These are phyloP conservation scores for Neoscelio sp. DNA, from an alignment of 2,888 invertebrate species.

Conservation along the genomic window DNA sequence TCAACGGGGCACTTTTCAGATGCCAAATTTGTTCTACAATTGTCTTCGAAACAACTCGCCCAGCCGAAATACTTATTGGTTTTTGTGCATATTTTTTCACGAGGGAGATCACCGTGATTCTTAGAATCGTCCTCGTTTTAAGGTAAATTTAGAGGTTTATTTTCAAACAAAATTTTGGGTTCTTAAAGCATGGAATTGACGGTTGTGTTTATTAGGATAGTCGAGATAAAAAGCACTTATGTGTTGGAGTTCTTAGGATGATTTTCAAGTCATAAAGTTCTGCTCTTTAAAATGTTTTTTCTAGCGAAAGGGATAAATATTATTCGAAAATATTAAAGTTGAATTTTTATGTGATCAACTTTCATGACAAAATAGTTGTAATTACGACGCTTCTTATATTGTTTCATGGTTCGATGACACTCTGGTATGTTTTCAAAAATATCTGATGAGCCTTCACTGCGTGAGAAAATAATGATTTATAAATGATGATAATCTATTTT, in stretches of 20 bases:
- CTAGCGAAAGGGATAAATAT: slow-evolving; percentile 21
- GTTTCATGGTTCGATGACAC: slow-evolving; percentile 13
- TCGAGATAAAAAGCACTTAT: slow-evolving; percentile 13
- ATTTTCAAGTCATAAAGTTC: slow-evolving; percentile 49
- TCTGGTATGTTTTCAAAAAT: slow-evolving; percentile 20
- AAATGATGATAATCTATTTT: too few species aligned
- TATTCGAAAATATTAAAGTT: slow-evolving; percentile 18
- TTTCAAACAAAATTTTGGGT: slow-evolving; percentile 38
- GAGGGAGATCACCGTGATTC: slow-evolving; percentile 39
- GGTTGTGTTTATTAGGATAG: not conserved
- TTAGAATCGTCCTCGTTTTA: slow-evolving; percentile 36
- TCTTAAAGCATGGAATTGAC: slow-evolving; percentile 23
- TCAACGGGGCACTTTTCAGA: not conserved
- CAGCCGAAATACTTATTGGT: not conserved
- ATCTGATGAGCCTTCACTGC: slow-evolving; percentile 38
- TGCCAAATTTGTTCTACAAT: slow-evolving; percentile 36
- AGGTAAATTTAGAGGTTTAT: slow-evolving; percentile 29
- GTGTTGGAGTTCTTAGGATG: slow-evolving; percentile 38
- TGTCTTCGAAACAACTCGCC: too few species aligned
- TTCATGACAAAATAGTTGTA: too few species aligned
- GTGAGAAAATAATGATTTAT: too few species aligned
- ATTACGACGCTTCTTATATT: slow-evolving; percentile 15
- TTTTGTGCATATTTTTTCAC: slow-evolving; percentile 17
- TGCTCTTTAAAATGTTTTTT: not conserved
- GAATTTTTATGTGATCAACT: too few species aligned